These are phyloP conservation scores for Cheilosia grossa DNA, from an alignment of 2,888 invertebrate genomes.

Conservation along the genomic window DNA sequence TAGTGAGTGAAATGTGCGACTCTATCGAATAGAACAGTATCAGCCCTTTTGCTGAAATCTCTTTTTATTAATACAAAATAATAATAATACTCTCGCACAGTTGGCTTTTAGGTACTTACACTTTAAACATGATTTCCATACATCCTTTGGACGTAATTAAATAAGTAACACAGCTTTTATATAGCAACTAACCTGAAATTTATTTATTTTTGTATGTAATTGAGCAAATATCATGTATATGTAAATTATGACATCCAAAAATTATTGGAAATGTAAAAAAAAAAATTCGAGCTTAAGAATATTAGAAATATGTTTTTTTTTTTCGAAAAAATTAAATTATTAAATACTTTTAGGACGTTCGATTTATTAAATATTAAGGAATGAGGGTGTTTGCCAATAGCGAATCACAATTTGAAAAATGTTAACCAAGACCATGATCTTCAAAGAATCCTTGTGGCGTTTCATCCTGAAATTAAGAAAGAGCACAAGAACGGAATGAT, in stretches of 20 bases:
- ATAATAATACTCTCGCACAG: too few species aligned
- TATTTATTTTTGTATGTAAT: slow-evolving; percentile 30
- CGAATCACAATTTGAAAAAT: slow-evolving; percentile 8
- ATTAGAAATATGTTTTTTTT: slow-evolving; percentile 4
- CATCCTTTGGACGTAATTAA: too few species aligned
- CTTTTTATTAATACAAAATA: too few species aligned
- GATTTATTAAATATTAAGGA: slow-evolving; percentile 30
- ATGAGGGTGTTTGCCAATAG: slow-evolving; percentile 35
- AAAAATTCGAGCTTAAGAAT: slow-evolving; percentile 15
- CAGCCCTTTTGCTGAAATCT: too few species aligned
- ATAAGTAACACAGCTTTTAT: too few species aligned
- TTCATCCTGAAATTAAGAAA: slow-evolving; percentile 95
- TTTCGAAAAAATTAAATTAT: slow-evolving; percentile 10
- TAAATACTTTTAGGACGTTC: slow-evolving; percentile 48
- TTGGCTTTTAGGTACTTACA: too few species aligned
- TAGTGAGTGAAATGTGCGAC: too few species aligned
- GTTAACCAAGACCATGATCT: slow-evolving; percentile 97
- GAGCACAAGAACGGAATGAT: slow-evolving; percentile 43
- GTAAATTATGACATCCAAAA: slow-evolving; percentile 13
- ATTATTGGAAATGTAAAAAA: slow-evolving; percentile 9
- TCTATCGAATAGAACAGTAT: too few species aligned
- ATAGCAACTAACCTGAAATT: neutral
- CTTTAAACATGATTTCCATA: too few species aligned
- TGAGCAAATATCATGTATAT: slow-evolving; percentile 31
- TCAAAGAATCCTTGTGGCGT: slow-evolving; percentile 99